Evolutionary conservation across 2,113 vertebrate species (phyloP), one percentile per base, ranked within the genome.

Genomic region (Podarcis raffonei): DNA sequence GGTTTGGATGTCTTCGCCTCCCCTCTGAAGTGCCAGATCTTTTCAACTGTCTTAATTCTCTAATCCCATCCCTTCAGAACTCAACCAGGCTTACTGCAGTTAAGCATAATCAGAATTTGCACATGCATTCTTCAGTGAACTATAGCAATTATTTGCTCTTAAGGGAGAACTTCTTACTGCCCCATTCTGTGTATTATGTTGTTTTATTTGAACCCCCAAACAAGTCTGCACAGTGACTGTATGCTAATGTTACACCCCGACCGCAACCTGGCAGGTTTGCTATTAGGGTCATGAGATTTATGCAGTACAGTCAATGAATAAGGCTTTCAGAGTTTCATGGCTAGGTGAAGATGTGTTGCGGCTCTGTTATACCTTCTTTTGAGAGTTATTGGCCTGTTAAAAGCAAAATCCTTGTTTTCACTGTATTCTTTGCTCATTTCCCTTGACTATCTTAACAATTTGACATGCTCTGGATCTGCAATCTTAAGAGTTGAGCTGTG

Each of bases 401-500:
- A 90, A 87, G 27, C 18, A 42, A 89, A 89, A 86, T 35, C 90
- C 91, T 92, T 89, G 79, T 94, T 94, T 95, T 96, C 93, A 95
- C 94, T 62, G 81, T 95, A 91, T 95, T 96, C 93, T 76, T 6
- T 79, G 87, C 89, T 96, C 85, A 62, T 92, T 94, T 94, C 91
- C 90, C 89, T 90, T 94, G 91, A 90, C 94, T 92, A 93, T 96
- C 96, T 95, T 96, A 96, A 84, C 95, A 88, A 90, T 89, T 93
- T 92, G 95, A 95, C 91, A 91, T 91, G 92, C 83, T 39, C 87
- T 89, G 92, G 92, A 94, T 95, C 92, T 92, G 48, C 88, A 93
- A 91, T 92, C 83, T 87, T 94, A 91, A 93, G 93, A 87, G 90
- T 92, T 89, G 87, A 90, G 91, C 93, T 93, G 71, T 75, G 96